Percentiles rank a stretch among this genome's conserved stretches.
These are phyloP conservation scores for Leucania comma DNA, from an alignment of 2,888 invertebrate genomes.

Conservation along the genomic window DNA sequence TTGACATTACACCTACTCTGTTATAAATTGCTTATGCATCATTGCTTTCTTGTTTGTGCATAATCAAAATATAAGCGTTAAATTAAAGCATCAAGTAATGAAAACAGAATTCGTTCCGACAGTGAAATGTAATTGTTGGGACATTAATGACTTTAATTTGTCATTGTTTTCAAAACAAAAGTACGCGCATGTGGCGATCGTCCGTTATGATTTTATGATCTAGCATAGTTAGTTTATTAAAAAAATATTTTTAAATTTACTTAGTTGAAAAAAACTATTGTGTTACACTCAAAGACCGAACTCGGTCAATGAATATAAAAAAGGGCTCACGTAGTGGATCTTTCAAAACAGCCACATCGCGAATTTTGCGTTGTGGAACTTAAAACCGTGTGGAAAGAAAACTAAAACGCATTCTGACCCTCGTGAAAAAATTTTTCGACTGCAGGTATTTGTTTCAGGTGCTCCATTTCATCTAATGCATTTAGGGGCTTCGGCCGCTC, in stretches of 20 bases:
- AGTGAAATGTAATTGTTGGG: slow-evolving; percentile 50
- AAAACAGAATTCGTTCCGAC: slow-evolving; percentile 47
- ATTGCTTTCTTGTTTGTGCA: slow-evolving; percentile 52
- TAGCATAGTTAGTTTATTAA: background rate
- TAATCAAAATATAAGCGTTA: slow-evolving; percentile 48
- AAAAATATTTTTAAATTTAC: background rate
- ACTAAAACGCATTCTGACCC: too few species aligned
- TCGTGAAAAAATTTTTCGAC: too few species aligned
- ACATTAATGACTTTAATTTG: slow-evolving; percentile 44
- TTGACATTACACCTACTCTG: slow-evolving; percentile 52
- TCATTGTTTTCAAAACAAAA: slow-evolving; percentile 9
- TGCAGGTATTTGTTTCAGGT: too few species aligned
- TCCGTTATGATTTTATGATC: background rate
- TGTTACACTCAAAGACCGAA: too few species aligned
- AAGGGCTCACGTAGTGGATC: too few species aligned
- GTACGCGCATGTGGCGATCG: background rate
- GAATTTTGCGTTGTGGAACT: too few species aligned
- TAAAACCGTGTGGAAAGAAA: too few species aligned
- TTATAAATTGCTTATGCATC: slow-evolving; percentile 51
- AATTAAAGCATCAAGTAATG: slow-evolving; percentile 45
- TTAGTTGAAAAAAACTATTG: background rate
- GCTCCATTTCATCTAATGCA: too few species aligned
- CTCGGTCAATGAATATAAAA: too few species aligned
- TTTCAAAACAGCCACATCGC: too few species aligned
- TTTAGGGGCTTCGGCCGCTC: too few species aligned